Conservation (phyloP, 2,113 vertebrate species). For the Hippopotamus amphibius region DNA sequence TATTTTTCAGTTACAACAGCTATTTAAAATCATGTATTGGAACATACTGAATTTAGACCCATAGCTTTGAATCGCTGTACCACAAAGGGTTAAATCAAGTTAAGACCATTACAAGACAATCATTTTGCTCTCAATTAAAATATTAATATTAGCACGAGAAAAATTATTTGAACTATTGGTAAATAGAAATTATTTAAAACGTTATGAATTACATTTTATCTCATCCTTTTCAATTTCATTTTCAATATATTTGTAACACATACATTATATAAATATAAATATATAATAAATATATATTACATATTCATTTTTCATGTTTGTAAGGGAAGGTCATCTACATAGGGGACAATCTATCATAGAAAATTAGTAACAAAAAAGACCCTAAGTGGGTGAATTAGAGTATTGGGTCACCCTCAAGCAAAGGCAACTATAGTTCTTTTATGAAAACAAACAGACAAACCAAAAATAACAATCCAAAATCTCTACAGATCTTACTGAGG, state of each 20-base stretch:
- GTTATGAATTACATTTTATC: neutral
- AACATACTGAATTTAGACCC: neutral
- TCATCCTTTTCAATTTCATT: constrained; percentile 15
- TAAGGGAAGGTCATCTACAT: neutral
- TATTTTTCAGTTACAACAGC: neutral
- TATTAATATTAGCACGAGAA: neutral
- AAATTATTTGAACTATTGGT: neutral
- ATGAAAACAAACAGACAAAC: neutral
- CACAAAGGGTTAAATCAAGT: neutral
- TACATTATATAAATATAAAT: neutral
- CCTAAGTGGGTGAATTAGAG: neutral
- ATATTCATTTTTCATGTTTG: neutral
- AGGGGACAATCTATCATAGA: neutral
- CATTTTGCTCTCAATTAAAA: constrained; percentile 25
- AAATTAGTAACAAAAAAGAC: neutral
- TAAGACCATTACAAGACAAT: neutral
- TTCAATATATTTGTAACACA: neutral
- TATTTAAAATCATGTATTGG: constrained; percentile 1
- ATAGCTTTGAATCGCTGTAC: neutral
- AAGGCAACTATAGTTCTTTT: neutral
- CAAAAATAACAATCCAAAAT: neutral
- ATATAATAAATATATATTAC: neutral
- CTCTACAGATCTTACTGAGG: neutral
- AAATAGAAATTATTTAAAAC: constrained; percentile 14
- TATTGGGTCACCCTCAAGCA: neutral